Evolutionary conservation across 2,113 vertebrate genomes (phyloP).

Genomic region (Zosterops hypoxanthus): DNA sequence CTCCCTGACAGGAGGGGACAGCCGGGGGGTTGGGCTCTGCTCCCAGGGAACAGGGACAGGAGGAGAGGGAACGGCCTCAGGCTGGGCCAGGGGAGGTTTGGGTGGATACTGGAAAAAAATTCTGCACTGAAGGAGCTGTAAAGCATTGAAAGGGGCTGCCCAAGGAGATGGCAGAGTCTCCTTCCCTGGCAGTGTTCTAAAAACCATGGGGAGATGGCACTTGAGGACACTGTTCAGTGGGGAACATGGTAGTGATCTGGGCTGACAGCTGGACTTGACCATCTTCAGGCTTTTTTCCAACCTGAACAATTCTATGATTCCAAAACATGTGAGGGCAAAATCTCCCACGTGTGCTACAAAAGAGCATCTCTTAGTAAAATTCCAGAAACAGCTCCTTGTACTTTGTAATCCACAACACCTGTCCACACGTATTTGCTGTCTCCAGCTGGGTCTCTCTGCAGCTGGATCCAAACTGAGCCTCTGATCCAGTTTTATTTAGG

Average conservation of each 20-base stretch:
- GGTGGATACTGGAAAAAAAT: fast-evolving
- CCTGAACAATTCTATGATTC: background rate
- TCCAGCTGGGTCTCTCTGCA: background rate
- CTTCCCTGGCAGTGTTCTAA: background rate
- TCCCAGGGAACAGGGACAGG: background rate
- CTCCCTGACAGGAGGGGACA: background rate
- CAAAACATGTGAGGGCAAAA: background rate
- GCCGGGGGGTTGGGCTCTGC: background rate
- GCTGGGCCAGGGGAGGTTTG: background rate
- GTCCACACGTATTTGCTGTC: background rate
- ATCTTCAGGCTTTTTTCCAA: background rate
- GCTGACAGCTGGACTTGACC: fast-evolving
- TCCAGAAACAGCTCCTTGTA: background rate
- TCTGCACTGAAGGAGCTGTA: background rate
- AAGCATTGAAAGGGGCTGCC: background rate
- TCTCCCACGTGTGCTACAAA: background rate
- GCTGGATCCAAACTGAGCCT: background rate
- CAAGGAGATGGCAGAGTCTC: background rate
- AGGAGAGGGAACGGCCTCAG: background rate
- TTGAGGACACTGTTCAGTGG: fast-evolving
- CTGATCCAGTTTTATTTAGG: fast-evolving
- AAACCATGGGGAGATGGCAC: too few relatives aligned
- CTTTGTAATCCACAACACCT: background rate
- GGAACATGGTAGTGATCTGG: background rate
- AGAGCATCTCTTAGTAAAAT: background rate